These are phyloP conservation scores for Stramonita haemastoma DNA, from an alignment of 2,888 invertebrate species.

Conservation along the genomic window DNA sequence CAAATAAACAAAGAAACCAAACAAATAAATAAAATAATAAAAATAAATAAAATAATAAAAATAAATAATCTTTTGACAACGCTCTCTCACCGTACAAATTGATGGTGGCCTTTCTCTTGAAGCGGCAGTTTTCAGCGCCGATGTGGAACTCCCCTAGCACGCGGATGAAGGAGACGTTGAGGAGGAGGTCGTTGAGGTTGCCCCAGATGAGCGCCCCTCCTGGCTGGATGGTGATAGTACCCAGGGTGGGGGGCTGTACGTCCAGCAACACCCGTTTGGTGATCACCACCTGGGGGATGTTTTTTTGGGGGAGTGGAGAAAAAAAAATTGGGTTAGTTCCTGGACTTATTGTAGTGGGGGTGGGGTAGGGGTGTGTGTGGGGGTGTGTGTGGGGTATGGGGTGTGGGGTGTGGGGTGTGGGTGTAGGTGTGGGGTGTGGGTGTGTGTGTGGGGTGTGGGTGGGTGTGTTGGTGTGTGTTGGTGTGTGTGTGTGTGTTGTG, in stretches of 20 bases:
- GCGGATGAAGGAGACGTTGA: conserved; percentile 50
- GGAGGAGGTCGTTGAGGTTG: conserved; percentile 36
- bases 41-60: too few relatives aligned
- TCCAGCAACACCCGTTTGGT: conserved; percentile 46
- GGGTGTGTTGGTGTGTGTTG: too few relatives aligned
- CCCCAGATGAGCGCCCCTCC: conserved; percentile 48
- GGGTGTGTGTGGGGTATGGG: not conserved
- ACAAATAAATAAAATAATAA: too few relatives aligned
- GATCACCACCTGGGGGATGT: conserved; percentile 31
- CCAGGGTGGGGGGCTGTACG: conserved; percentile 42
- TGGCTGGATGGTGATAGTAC: conserved; percentile 39
- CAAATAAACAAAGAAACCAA: too few relatives aligned
- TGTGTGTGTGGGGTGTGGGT: too few relatives aligned
- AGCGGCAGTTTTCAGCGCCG: conserved; percentile 51
- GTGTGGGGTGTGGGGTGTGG: too few relatives aligned
- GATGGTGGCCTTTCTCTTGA: conserved; percentile 49
- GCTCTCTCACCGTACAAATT: conserved; percentile 45
- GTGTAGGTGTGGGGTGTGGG: too few relatives aligned
- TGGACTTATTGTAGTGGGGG: too few relatives aligned
- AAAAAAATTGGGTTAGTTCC: not conserved
- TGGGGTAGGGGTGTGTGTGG: not conserved
- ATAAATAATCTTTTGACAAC: too few relatives aligned
- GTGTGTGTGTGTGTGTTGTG: too few relatives aligned
- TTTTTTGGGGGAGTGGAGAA: not conserved
- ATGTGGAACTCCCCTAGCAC: conserved; percentile 52